Conservation (phyloP, 2,797 vertebrate species). For the Meriones psammophilus region DNA sequence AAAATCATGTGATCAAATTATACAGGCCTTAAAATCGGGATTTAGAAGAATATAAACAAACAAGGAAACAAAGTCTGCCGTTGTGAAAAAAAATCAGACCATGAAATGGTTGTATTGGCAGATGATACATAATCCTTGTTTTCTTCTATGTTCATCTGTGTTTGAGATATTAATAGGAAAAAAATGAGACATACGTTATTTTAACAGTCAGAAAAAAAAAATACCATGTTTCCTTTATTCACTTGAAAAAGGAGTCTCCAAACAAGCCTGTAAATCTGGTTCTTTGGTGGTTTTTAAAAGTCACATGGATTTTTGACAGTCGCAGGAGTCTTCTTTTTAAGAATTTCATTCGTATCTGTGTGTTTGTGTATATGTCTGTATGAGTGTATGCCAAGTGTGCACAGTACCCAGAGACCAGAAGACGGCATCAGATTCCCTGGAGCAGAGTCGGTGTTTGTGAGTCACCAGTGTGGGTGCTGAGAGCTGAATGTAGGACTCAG, state of each 20-base stretch:
- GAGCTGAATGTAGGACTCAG: background rate
- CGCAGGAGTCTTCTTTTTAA: background rate
- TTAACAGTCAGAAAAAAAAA: background rate
- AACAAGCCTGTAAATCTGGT: background rate
- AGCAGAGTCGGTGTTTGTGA: background rate
- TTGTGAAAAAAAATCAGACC: background rate
- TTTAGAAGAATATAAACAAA: background rate
- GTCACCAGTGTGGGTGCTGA: background rate
- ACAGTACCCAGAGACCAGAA: background rate
- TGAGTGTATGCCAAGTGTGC: background rate
- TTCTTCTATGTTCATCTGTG: background rate
- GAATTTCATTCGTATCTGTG: background rate
- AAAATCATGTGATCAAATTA: background rate
- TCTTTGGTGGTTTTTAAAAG: background rate
- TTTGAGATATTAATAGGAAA: background rate
- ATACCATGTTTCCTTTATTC: background rate
- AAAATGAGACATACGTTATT: background rate
- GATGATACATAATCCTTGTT: background rate
- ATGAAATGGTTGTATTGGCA: background rate
- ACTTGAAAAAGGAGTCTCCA: background rate
- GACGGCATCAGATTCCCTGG: background rate
- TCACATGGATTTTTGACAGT: background rate
- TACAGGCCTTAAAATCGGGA: background rate
- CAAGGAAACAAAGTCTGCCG: background rate
- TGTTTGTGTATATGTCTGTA: background rate